Evolutionary conservation across 2,113 vertebrate species (phyloP).

Genomic region (Uropsilus gracilis): DNA sequence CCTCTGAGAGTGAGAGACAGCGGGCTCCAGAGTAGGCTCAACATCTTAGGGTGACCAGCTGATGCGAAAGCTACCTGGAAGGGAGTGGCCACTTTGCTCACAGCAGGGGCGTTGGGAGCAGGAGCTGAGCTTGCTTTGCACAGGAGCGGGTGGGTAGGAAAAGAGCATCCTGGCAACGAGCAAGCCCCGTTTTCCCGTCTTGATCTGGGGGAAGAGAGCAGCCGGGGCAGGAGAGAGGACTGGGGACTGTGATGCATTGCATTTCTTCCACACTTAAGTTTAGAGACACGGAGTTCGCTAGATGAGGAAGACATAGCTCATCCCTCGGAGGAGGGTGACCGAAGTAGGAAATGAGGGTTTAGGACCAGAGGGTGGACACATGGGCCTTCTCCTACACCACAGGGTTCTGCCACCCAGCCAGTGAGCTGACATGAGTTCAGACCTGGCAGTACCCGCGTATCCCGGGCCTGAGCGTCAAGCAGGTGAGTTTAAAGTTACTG

Average conservation of each 20-base stretch:
- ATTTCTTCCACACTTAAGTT: background rate
- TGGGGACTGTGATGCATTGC: background rate
- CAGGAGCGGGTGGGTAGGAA: background rate
- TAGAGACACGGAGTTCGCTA: background rate
- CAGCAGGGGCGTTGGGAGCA: background rate
- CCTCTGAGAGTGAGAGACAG: background rate
- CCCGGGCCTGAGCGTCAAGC: background rate
- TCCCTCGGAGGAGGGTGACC: background rate
- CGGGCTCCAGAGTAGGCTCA: background rate
- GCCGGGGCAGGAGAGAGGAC: background rate
- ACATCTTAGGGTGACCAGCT: background rate
- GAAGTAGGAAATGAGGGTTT: background rate
- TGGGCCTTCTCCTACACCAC: fast-evolving
- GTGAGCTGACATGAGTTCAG: background rate
- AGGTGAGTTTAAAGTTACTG: constrained; percentile 46
- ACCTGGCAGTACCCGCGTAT: background rate
- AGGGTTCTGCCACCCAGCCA: background rate
- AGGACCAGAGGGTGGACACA: background rate
- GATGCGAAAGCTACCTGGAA: background rate
- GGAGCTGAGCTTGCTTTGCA: too few species aligned
- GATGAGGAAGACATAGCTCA: background rate
- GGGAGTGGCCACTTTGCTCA: background rate
- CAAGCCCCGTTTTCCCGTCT: background rate
- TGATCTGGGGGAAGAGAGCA: background rate
- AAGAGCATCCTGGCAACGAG: background rate